Base-by-base conservation (phyloP, 2,797 vertebrate species). In the Pitangus sulphuratus region DNA sequence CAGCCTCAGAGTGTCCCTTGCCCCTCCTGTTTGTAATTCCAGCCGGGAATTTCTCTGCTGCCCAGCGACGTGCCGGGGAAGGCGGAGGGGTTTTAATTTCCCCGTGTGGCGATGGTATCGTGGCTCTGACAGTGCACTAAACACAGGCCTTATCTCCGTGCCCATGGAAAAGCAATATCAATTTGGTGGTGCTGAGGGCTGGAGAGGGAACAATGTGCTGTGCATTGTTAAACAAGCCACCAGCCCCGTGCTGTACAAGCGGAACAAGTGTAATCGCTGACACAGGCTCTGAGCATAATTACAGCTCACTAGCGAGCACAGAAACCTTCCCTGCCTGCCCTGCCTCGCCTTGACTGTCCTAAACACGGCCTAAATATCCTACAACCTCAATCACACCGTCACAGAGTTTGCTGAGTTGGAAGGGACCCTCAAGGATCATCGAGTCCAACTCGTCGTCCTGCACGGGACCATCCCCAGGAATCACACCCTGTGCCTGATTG, bases 171-270 rank as follows among this genome's bases (percentile, higher is more conserved):
- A 95, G 94, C 93, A 91, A 56, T 82, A 95, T 91, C 94, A 93
- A 17, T 84, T 93, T 65, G 72, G 96, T 57, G 79, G 60, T 3
- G 42, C 53, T 89, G 79, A 93, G 79, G 94, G 89, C 83, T 19
- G 75, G 16, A 35, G 91, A 4, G n/a, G 89, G 90, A 97, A 98
- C 97, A 97, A 97, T 94, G 94, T 2, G 2, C 64, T 74, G 76
- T 62, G 80, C 90, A 89, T 97, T 97, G 98, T 98, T 91, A 97
- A 97, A 97, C 97, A 98, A 97, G 97, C 87, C 82, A 68, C 9
- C 64, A 30, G 64, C 91, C 94, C 95, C 8, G 39, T 39, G 39
- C 61, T 47, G 91, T 96, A 97, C 97, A 95, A 69, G 94, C 61
- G 1, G 89, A 97, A 97, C 96, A 96, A 95, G 88, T 82, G 87